A percentile compares a stretch with the other conserved stretches of the same genome.
phyloP scores from a whole-genome alignment of 2,797 vertebrate genomes.

The Etheostoma nigrum region DNA sequence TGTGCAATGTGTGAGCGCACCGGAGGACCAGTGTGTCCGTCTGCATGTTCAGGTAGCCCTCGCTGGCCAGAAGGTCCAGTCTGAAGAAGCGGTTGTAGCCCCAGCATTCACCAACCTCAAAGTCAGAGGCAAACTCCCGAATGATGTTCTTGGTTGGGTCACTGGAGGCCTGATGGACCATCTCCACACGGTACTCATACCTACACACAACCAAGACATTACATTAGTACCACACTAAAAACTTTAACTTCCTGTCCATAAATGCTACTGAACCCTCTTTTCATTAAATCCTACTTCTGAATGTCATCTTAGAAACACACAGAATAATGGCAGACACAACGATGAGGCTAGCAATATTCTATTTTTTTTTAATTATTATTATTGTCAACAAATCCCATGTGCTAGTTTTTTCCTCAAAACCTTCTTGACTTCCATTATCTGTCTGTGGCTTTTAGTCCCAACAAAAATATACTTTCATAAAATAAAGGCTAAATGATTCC shows the following conservation, averaged over 20 bases:
- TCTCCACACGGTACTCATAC: slow-evolving; percentile 98
- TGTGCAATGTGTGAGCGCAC: slow-evolving; percentile 73
- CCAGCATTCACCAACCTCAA: slow-evolving; percentile 99
- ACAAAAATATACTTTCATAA: too few species aligned
- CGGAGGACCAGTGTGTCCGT: slow-evolving; percentile 97
- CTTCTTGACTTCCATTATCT: too few species aligned
- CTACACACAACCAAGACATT: slow-evolving; percentile 69
- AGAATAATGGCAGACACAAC: too few species aligned
- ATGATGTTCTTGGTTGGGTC: slow-evolving; percentile 99
- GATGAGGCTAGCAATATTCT: too few species aligned
- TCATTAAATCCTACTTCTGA: background rate
- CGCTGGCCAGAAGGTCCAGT: slow-evolving; percentile 95
- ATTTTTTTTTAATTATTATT: too few species aligned
- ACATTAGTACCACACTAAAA: background rate
- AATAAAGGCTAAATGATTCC: too few species aligned
- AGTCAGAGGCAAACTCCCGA: slow-evolving; percentile 97
- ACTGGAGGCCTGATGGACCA: slow-evolving; percentile 98
- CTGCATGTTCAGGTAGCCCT: slow-evolving; percentile 97
- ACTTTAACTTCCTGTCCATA: background rate
- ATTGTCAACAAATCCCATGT: too few species aligned
- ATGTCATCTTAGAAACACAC: background rate
- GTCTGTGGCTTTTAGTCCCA: too few species aligned
- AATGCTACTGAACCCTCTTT: background rate
- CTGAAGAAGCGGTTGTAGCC: slow-evolving; percentile 99
- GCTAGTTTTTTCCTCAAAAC: too few species aligned